These are phyloP conservation scores for Ctena decussata DNA, from an alignment of 2,888 invertebrate genomes.

Conservation along the genomic window DNA sequence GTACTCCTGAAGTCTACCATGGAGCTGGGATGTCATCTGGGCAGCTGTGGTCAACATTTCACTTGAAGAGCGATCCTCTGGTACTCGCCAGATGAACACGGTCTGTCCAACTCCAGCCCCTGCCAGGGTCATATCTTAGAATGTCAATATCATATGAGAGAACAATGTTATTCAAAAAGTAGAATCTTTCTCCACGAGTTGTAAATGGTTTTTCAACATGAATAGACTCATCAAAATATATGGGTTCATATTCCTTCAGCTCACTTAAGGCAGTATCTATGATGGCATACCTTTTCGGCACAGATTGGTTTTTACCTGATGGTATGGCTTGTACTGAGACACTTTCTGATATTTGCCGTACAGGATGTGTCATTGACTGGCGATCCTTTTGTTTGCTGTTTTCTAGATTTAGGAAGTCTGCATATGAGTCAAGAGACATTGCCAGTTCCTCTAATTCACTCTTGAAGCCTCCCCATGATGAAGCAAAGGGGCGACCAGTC, in stretches of 20 bases:
- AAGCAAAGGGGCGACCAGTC: not conserved
- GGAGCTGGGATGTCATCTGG: constrained; percentile 16
- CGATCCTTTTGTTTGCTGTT: constrained; percentile 25
- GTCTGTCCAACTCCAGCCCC: constrained; percentile 32
- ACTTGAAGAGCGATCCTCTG: not conserved
- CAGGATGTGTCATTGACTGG: constrained; percentile 17
- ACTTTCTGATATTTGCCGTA: not conserved
- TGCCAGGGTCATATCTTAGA: constrained; percentile 31
- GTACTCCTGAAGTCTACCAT: constrained; percentile 32
- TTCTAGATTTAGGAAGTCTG: not conserved
- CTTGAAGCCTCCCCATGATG: constrained; percentile 25
- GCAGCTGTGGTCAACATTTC: constrained; percentile 30
- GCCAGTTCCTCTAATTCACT: constrained; percentile 26
- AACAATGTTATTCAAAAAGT: constrained; percentile 22
- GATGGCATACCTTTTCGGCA: not conserved
- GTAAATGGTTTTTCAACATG: not conserved
- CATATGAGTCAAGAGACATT: constrained; percentile 16
- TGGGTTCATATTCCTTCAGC: not conserved
- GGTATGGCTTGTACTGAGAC: not conserved
- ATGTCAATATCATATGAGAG: constrained; percentile 18
- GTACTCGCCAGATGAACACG: constrained; percentile 47
- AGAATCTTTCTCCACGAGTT: not conserved
- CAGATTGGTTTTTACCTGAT: too few relatives aligned
- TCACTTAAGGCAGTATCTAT: constrained; percentile 18
- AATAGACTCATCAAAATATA: constrained; percentile 28